Evolutionary conservation across 1,140 invertebrate species (phyloP), one percentile per base, ranked within the genome.

Genomic region (Trichonephila clavata): DNA sequence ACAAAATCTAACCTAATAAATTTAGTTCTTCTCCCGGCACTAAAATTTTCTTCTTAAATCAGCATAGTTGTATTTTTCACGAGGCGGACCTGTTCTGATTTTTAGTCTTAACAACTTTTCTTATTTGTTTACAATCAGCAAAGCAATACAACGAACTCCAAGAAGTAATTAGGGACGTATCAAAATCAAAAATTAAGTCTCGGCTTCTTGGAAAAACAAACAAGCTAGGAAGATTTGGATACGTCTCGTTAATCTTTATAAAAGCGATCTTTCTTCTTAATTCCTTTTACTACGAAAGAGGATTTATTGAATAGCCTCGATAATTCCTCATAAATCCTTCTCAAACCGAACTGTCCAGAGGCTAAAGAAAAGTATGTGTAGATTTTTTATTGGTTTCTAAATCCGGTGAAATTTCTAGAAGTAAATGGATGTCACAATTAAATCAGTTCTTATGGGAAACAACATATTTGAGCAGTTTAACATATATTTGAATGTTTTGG

Each of bases 261-360:
- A 84, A 84, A 60, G 81, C 14, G n/a, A 60, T 59, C 81, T 50
- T 27, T 21, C n/a, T 24, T 32, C 68, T 77, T 84, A 84, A 84
- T 84, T 43, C 50, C 80, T 24, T 60, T 3, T 20, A 59, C 24
- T 84, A 10, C n/a, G 50, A 59, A 14, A 24, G 43, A 60, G 81
- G 81, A 84, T 84, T 84, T 84, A 84, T 84, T 32, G 39, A 84
- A 84, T 60, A 32, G 57, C 43, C 57, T 57, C 27, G 81, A 84
- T 84, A 84, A 84, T 84, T 84, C 81, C 81, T 84, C 81, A 84
- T 60, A 84, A 84, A 84, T 84, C 81, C 57, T 84, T 84, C 43
- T 27, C 24, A 68, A 68, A 32, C 8, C 68, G 14, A 14, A 77
- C 27, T 16, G 27, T 24, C 27, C 68, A 10, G 24, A 14, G 27